A percentile compares a stretch with the other conserved stretches of the same genome.
Conservation (phyloP, 2,797 vertebrate species). For the Sorex maritimensis region DNA sequence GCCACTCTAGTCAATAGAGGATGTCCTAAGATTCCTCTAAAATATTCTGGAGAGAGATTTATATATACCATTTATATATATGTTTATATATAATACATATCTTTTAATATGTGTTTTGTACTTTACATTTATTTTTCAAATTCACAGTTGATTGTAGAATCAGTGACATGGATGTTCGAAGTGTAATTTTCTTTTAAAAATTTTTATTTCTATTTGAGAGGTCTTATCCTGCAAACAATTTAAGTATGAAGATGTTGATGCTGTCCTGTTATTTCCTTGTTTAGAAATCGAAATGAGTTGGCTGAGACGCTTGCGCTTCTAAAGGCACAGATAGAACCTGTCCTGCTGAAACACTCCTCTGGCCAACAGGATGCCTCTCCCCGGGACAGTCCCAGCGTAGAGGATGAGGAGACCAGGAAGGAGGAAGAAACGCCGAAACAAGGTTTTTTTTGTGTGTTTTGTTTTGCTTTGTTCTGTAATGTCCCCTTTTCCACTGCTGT, state of each 20-base stretch:
- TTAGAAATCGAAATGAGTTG: constrained; percentile 96
- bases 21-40: constrained; percentile 29
- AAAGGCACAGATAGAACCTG: constrained; percentile 96
- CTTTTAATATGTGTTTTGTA: too few species aligned
- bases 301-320: constrained; percentile 97
- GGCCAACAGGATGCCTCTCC: constrained; percentile 91
- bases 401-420: constrained; percentile 91
- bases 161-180: constrained; percentile 8
- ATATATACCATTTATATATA: not conserved
- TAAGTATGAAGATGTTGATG: constrained; percentile 75
- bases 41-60: not conserved
- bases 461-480: constrained; percentile 83
- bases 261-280: constrained; percentile 75
- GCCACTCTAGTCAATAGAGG: not conserved
- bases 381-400: constrained; percentile 91
- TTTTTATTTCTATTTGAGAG: constrained; percentile 57
- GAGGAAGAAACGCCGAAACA: constrained; percentile 89
- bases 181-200: not conserved
- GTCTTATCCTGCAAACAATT: constrained; percentile 59
- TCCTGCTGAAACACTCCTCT: constrained; percentile 91
- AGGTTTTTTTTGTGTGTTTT: constrained; percentile 90
- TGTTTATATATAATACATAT: constrained; percentile 46
- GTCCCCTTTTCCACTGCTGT: constrained; percentile 57
- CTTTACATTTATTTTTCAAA: constrained; percentile 22
- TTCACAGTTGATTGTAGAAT: constrained; percentile 39